A percentile compares a stretch with the other conserved stretches of the same genome.
These are phyloP conservation scores for Melanerpes formicivorus DNA, from an alignment of 2,113 vertebrate species.

Conservation along the genomic window DNA sequence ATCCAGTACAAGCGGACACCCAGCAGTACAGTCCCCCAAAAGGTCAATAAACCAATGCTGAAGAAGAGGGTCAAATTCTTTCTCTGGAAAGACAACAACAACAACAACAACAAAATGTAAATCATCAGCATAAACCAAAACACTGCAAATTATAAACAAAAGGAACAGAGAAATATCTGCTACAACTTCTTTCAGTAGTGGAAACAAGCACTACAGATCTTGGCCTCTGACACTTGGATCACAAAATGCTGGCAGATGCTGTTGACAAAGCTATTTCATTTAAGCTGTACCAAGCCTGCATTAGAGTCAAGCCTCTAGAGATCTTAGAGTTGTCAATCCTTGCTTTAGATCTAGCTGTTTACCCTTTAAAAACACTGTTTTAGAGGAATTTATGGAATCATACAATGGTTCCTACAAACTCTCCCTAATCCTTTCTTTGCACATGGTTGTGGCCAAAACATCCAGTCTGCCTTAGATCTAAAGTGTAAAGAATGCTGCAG, in stretches of 20 bases:
- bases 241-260: background rate
- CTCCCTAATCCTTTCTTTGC: background rate
- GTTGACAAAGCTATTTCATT: background rate
- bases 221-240: background rate
- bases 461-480: background rate
- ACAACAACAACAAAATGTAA: background rate
- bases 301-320: background rate
- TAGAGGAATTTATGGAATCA: background rate
- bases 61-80: constrained; percentile 87
- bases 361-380: background rate
- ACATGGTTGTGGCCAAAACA: background rate
- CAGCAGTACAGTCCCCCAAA: constrained; percentile 88
- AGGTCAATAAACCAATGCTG: constrained; percentile 86
- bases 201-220: background rate
- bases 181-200: background rate
- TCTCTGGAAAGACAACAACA: constrained; percentile 75
- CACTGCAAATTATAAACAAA: background rate
- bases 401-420: background rate
- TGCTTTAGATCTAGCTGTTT: background rate
- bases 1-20: constrained; percentile 96
- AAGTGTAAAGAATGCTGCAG: background rate
- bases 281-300: background rate
- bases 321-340: background rate
- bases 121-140: background rate
- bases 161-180: background rate